Base-by-base conservation (phyloP, 2,797 vertebrate genomes). In the Melanotaenia trifasciata region DNA sequence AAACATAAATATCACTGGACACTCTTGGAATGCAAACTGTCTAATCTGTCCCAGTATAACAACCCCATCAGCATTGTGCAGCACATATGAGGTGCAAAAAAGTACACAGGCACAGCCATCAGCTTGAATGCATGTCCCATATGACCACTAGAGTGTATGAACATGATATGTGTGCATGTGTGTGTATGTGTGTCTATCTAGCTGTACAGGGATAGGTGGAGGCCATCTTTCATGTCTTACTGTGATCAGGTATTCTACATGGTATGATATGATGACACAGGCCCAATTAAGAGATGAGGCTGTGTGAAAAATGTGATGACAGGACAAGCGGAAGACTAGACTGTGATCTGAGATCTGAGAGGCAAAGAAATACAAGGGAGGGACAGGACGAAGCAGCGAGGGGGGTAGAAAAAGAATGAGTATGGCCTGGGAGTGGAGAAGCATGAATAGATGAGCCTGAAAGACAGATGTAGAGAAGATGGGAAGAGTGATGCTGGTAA, bases 221-320 rank as follows among this genome's bases (percentile, higher is more conserved):
- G 88, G 86, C 88, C 85, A 89, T 92, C 87, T 86, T 91, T 93
- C 89, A 90, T 93, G 84, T 83, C 66, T 72, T 33, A 71, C 87
- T 90, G 78, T 89, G 88, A 89, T 90, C 90, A 89, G 85, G 82
- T 89, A 89, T 88, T 90, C 84, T 91, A 80, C 89, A 90, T 87
- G 89, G 90, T 91, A 92, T 89, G 91, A 92, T 92, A 89, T 91
- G 93, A 93, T 90, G 92, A 93, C 92, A 91, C 90, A 92, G 89
- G 82, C 72, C 93, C 92, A 92, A 93, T 94, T 94, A 94, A 90
- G 81, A 87, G 90, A 89, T 88, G 88, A 82, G 85, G 67, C 72
- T 85, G 87, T 90, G 90, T 92, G 89, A 92, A 93, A 92, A 92
- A 94, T 90, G 87, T 93, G 91, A 92, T 92, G 92, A 94, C 91